Percentiles rank a stretch among this genome's conserved stretches.
Evolutionary conservation across 2,888 invertebrate genomes (phyloP).

Genomic region (Coecobrya sp.): DNA sequence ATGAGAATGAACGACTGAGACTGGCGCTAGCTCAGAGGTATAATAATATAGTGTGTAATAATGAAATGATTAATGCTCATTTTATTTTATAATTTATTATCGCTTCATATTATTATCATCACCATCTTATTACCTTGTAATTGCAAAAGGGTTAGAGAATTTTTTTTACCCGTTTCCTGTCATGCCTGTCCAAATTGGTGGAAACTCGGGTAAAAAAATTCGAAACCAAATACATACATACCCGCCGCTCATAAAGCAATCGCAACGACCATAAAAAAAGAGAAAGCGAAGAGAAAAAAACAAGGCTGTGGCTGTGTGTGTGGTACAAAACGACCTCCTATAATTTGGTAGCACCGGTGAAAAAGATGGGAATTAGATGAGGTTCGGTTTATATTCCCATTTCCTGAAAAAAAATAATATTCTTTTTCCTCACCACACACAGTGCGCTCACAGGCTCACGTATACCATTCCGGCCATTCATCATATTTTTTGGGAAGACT

Average conservation of each 20-base stretch:
- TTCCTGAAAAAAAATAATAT: conserved; percentile 25
- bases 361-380: conserved; percentile 2
- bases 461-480: conserved; percentile 67
- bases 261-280: background rate
- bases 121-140: background rate
- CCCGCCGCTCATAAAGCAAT: conserved; percentile 12
- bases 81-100: conserved; percentile 55
- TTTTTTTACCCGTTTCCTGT: background rate
- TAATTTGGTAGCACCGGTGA: background rate
- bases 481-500: conserved; percentile 62
- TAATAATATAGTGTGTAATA: conserved; percentile 30
- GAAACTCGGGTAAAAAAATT: too few relatives aligned
- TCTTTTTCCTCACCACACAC: conserved; percentile 12
- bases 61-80: conserved; percentile 59
- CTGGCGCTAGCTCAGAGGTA: conserved; percentile 98
- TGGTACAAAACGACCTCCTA: background rate
- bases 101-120: background rate
- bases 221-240: background rate
- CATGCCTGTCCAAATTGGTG: too few relatives aligned
- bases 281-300: too few relatives aligned
- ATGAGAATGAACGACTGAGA: conserved; percentile 98
- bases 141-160: background rate
- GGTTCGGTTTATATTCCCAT: conserved; percentile 15
- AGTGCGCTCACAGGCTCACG: conserved; percentile 45
- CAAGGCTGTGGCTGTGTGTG: too few relatives aligned